Conservation (phyloP, 2,888 invertebrate species). For the Formica aserva region DNA sequence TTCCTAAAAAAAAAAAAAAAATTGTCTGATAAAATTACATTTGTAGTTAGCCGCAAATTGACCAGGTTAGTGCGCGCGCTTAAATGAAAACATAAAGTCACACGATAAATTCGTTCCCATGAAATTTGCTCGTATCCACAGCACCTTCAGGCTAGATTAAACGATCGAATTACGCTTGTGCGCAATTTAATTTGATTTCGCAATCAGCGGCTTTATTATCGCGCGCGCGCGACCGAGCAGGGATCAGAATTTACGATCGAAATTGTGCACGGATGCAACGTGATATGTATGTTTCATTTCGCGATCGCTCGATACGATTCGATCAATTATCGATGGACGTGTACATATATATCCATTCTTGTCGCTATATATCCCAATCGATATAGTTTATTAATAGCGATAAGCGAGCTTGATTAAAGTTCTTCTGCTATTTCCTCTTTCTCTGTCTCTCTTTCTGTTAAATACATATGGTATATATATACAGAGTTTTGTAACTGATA, state of each 20-base stretch:
- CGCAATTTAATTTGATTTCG: conserved; percentile 48
- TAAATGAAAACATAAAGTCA: conserved; percentile 41
- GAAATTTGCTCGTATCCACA: not conserved
- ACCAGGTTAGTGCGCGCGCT: not conserved
- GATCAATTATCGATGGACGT: conserved; percentile 4
- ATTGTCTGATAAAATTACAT: not conserved
- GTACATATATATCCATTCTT: not conserved
- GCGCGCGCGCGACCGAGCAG: not conserved
- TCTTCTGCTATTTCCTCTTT: not conserved
- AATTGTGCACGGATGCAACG: not conserved
- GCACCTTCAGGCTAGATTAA: conserved; percentile 32
- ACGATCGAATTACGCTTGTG: conserved; percentile 18
- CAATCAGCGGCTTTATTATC: conserved; percentile 54
- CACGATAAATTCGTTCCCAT: conserved; percentile 15
- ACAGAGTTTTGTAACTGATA: not conserved
- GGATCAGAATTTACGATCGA: conserved; percentile 33
- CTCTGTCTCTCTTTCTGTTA: not conserved
- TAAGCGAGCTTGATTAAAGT: not conserved
- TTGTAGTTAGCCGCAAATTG: not conserved
- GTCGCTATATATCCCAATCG: not conserved
- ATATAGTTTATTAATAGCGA: not conserved
- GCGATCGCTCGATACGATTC: not conserved
- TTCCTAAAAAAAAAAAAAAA: no score
- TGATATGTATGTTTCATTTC: not conserved
- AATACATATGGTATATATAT: not conserved